Evolutionary conservation across 2,888 invertebrate species (phyloP).

Genomic region (Macropis europaea): DNA sequence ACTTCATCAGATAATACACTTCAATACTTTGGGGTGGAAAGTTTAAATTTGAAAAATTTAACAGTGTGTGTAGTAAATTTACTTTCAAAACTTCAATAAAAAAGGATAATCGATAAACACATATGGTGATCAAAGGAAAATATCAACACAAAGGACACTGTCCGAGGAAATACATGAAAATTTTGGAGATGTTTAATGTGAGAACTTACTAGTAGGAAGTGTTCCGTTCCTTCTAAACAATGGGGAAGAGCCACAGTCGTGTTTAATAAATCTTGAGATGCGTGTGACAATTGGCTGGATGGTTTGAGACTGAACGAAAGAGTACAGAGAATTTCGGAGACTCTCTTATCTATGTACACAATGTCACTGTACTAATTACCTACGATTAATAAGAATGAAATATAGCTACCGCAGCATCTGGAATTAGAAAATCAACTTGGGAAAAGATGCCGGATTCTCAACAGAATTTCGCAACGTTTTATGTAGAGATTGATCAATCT

Average conservation of each 20-base stretch:
- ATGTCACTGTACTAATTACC: conserved; percentile 54
- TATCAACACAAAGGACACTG: too few relatives aligned
- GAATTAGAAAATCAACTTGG: conserved; percentile 31
- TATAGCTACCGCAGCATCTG: conserved; percentile 49
- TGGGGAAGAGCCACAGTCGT: neutral
- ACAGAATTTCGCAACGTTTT: conserved; percentile 25
- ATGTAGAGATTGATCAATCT: neutral
- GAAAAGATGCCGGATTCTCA: conserved; percentile 18
- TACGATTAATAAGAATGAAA: conserved; percentile 56
- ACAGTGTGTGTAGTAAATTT: too few relatives aligned
- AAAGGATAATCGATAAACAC: too few relatives aligned
- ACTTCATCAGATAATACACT: too few relatives aligned
- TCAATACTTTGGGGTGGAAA: too few relatives aligned
- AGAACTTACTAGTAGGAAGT: conserved; percentile 11
- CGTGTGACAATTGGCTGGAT: conserved; percentile 34
- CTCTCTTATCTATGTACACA: conserved; percentile 58
- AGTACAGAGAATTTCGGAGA: conserved; percentile 48
- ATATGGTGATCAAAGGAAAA: too few relatives aligned
- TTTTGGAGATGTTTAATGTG: too few relatives aligned
- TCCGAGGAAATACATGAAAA: too few relatives aligned
- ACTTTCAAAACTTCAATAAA: too few relatives aligned
- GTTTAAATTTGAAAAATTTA: too few relatives aligned
- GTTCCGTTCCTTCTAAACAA: neutral
- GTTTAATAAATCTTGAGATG: conserved; percentile 10
- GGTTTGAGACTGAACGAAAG: conserved; percentile 52